Base-by-base conservation (phyloP, 1,140 invertebrate species). In the Brachystomella parvula region DNA sequence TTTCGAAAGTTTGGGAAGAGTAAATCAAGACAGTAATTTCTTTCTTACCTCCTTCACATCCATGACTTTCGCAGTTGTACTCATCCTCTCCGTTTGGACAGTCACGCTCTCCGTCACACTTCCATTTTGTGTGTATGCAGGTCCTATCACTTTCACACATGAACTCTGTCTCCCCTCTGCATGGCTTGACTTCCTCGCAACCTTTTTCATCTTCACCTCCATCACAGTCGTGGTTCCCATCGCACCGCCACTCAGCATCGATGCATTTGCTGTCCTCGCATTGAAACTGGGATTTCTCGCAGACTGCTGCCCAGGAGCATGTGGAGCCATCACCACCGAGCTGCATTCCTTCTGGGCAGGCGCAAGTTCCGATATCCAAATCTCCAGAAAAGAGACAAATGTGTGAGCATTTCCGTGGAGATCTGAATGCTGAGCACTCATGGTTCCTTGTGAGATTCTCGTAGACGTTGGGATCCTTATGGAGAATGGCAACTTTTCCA, bases 301-400 rank as follows among this genome's bases (percentile, higher is more conserved):
- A 65, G 19, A 24, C 60, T 3, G 39, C 31, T 19, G 44, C 21
- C 28, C 29, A 12, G 1, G 47, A 61, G 31, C 66, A 68, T 1
- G 62, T 68, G 9, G 26, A 2, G 30, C 82, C 83, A 75, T 90
- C 87, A 17, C 79, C 74, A 72, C 84, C 85, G 0, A 95, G 79
- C 69, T 87, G 89, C 47, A 88, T 83, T 1, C 90, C 91, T 68
- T 90, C 85, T 12, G 90, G 90, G 79, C 92, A 96, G 0, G 86
- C 86, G 75, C 92, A 96, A 35, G 85, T 83, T 12, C 68, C 53
- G 2, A 26, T 0, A 49, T 67, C 28, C n/a, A 62, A 28, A 21
- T 26, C 56, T 49, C 2, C 32, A 19, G 65, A 62, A 19, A 70
- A 28, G 28, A 73, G 47, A 28, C 71, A 73, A 32, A 70, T 70